Conservation (phyloP, 2,113 vertebrate genomes). For the Callipepla squamata region DNA sequence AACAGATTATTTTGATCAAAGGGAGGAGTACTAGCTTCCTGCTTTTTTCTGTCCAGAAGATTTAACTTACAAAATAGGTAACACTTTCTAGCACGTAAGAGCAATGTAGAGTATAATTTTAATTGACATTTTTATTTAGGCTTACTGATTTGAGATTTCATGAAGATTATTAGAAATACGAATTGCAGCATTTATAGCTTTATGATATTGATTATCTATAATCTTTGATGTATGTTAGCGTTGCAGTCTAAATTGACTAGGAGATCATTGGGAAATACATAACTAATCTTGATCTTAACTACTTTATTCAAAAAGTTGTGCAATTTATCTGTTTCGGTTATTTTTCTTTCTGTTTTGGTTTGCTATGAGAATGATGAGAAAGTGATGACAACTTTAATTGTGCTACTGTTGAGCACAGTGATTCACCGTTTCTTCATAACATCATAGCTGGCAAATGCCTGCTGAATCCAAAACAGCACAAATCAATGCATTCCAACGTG, state of each 20-base stretch:
- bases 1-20: background rate
- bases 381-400: background rate
- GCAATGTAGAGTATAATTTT: background rate
- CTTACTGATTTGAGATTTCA: background rate
- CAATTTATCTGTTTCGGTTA: background rate
- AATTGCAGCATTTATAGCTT: background rate
- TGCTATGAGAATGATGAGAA: background rate
- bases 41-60: background rate
- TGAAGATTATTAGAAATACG: background rate
- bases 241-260: background rate
- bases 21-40: background rate
- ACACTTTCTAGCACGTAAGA: background rate
- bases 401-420: background rate
- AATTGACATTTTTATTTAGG: background rate
- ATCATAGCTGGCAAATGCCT: background rate
- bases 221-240: background rate
- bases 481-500: background rate
- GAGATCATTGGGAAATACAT: background rate
- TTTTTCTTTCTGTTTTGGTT: background rate
- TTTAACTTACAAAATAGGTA: background rate
- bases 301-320: background rate
- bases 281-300: background rate
- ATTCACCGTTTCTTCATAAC: background rate
- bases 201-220: background rate
- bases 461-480: background rate